A percentile compares a stretch with the other conserved stretches of the same genome.
These are phyloP conservation scores for Liopterus haemorrhoidalis DNA, from an alignment of 2,888 invertebrate species.

Conservation along the genomic window DNA sequence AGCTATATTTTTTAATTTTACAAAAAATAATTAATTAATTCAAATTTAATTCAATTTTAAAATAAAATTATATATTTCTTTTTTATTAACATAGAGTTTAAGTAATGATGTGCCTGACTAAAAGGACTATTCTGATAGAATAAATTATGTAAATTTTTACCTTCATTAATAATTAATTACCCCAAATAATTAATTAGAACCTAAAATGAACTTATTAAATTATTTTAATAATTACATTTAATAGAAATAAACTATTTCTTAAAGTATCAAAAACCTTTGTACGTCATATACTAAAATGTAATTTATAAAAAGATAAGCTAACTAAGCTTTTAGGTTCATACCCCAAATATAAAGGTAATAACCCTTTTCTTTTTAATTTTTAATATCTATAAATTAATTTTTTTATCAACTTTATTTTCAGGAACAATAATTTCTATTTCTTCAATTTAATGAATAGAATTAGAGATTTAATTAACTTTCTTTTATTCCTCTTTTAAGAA, in stretches of 20 bases:
- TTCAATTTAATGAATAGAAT: constrained; percentile 52
- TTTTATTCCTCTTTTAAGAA: constrained; percentile 55
- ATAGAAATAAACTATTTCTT: constrained; percentile 57
- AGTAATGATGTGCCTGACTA: no score
- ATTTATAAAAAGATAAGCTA: constrained; percentile 53
- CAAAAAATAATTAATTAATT: no score
- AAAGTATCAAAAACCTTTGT: constrained; percentile 57
- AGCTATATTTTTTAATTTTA: no score
- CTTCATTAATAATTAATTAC: no score
- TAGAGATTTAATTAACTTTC: constrained; percentile 60
- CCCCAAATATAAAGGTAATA: constrained; percentile 46
- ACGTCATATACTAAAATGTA: constrained; percentile 58
- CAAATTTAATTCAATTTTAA: no score
- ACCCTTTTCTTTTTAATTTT: constrained; percentile 52
- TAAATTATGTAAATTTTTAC: no score
- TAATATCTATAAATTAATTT: constrained; percentile 49
- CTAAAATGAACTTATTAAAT: no score
- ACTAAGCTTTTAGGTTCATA: constrained; percentile 49
- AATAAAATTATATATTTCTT: no score
- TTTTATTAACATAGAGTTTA: no score
- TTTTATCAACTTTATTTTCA: constrained; percentile 48
- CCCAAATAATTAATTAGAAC: no score
- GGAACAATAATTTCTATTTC: constrained; percentile 50
- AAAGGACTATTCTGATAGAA: no score
- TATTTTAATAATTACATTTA: no score